Conservation (phyloP, 2,888 invertebrate species). For the Limnephilus auricula region DNA sequence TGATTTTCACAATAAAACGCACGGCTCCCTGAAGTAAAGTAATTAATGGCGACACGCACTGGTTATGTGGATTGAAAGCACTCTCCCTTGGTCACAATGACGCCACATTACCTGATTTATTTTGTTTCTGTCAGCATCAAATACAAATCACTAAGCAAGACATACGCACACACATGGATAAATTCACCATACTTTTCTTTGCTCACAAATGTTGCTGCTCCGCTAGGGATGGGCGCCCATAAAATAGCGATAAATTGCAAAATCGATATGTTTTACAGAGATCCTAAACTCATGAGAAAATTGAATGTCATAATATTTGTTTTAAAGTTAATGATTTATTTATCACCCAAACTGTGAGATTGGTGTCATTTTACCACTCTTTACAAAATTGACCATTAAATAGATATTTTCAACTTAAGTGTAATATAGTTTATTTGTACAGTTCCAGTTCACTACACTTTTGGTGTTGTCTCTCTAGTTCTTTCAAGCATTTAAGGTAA, state of each 20-base stretch:
- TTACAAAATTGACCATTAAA: no score
- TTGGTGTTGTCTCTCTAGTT: background rate
- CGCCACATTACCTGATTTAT: constrained; percentile 73
- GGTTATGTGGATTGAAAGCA: constrained; percentile 70
- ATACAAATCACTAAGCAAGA: constrained; percentile 80
- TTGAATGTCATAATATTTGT: no score
- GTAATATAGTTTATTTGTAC: background rate
- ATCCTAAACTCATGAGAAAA: background rate
- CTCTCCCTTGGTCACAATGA: constrained; percentile 68
- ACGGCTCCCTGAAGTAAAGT: constrained; percentile 24
- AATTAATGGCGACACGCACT: constrained; percentile 44
- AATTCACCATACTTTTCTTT: constrained; percentile 49
- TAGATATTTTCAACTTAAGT: background rate
- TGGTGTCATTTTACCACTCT: background rate
- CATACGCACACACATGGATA: constrained; percentile 72
- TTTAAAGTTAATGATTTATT: background rate
- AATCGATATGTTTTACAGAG: constrained; percentile 45
- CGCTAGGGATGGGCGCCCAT: constrained; percentile 44
- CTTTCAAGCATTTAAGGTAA: no score
- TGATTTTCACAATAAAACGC: constrained; percentile 48
- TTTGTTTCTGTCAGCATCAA: constrained; percentile 78
- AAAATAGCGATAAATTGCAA: constrained; percentile 41
- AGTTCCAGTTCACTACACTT: background rate
- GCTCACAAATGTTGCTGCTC: constrained; percentile 58
- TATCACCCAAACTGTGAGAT: background rate